Evolutionary conservation across 2,888 invertebrate species (phyloP), one percentile per base, ranked within the genome.

Genomic region (Hololepta plana): DNA sequence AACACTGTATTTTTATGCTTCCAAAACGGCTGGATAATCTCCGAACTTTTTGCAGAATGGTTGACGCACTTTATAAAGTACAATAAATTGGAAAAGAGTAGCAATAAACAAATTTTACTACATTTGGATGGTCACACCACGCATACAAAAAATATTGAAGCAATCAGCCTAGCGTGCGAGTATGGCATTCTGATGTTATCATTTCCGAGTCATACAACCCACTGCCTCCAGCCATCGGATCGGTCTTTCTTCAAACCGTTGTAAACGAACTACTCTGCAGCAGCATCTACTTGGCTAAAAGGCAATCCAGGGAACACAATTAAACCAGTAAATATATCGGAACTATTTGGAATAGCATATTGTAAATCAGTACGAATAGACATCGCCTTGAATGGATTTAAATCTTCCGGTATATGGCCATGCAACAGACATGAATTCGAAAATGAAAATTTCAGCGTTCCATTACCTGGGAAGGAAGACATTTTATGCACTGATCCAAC

Each of bases 231-330:
- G 24, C 38, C 38, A 16, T 30, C 41, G 14, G 39, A 43, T 30
- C 32, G 34, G 13, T 32, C 36, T n/a, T 43, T 42, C 32, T 43
- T 39, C 26, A 36, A 35, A 31, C 35, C 38, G 2, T 23, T 41
- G 12, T 35, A 32, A 25, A 33, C 23, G 4, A 34, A 33, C 24
- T 38, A 36, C 26, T 32, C 24, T 13, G 29, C 34, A 23, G 31
- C 28, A 12, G 26, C 29, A 21, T 31, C 34, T 26, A 35, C 30
- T 15, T 40, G 35, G 37, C 20, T 40, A 15, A 30, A 33, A 17
- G 12, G 26, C 11, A 32, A 36, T 31, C 33, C 32, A 11, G 36
- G 35, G 7, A 23, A 23, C 10, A 15, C n/a, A 12, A 32, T 42
- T 20, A 36, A 37, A 9, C 34, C 34, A 23, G 33, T 21, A 15